Percentiles rank a stretch among this genome's conserved stretches.
These are phyloP conservation scores for Drosophila differens DNA, from an alignment of 2,888 invertebrate species.

Conservation along the genomic window DNA sequence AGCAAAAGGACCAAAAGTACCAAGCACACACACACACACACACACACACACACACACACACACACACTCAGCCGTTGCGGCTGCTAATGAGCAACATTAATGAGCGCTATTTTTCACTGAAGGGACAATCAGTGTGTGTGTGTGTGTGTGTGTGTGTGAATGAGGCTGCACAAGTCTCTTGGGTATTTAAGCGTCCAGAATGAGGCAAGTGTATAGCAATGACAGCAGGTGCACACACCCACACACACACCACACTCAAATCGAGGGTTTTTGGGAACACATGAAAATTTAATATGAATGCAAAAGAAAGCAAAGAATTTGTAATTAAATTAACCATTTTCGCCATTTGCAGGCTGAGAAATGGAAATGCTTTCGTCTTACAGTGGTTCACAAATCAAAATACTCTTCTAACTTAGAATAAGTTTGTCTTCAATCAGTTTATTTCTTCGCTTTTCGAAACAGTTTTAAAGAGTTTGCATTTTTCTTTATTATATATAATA, in stretches of 20 bases:
- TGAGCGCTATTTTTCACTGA: conserved; percentile 82
- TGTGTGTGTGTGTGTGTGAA: conserved; percentile 8
- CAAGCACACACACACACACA: not conserved
- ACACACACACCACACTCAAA: conserved; percentile 9
- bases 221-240: conserved; percentile 70
- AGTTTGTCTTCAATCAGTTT: not conserved
- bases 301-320: conserved; percentile 73
- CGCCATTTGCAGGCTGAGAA: conserved; percentile 19
- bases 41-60: conserved; percentile 3
- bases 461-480: not conserved
- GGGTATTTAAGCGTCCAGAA: conserved; percentile 72
- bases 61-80: conserved; percentile 48
- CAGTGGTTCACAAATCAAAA: not conserved
- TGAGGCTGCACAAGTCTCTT: conserved; percentile 50
- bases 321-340: conserved; percentile 79
- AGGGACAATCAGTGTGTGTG: conserved; percentile 66
- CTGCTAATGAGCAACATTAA: conserved; percentile 85
- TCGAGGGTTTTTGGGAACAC: conserved; percentile 3
- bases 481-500: not conserved
- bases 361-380: not conserved
- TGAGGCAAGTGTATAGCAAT: conserved; percentile 58
- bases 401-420: not conserved
- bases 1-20: conserved; percentile 32
- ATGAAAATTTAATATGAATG: conserved; percentile 74
- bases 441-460: not conserved